Percentiles rank a stretch among this genome's conserved stretches.
Conservation (phyloP, 2,888 invertebrate species). For the Heterodera filipjevi region DNA sequence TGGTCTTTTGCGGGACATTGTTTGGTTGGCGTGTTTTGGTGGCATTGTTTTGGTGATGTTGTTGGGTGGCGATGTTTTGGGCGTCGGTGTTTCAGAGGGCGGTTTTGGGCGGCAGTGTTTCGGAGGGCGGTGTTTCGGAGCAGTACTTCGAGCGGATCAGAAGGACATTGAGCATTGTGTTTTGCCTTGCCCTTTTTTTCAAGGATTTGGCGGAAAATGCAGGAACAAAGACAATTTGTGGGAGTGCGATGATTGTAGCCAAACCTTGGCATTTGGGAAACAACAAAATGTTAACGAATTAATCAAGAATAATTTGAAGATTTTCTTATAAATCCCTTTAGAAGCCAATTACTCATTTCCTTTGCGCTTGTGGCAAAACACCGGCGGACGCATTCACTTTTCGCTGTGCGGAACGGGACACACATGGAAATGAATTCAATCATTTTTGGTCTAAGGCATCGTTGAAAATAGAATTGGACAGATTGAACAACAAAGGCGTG, state of each 20-base stretch:
- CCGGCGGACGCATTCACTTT: background rate
- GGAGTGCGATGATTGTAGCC: background rate
- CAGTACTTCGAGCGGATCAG: background rate
- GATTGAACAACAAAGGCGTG: background rate
- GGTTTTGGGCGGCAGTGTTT: background rate
- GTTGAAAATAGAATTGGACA: background rate
- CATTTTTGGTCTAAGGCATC: background rate
- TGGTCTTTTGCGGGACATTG: too few relatives aligned
- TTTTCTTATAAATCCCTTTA: background rate
- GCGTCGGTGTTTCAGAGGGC: too few relatives aligned
- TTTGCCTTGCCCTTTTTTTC: background rate
- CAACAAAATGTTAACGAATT: background rate
- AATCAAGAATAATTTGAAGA: too few relatives aligned
- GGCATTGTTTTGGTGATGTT: too few relatives aligned
- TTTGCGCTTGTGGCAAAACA: background rate
- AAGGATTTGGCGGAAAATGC: background rate
- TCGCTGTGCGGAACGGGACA: background rate
- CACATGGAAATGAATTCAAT: background rate
- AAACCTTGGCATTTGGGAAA: background rate
- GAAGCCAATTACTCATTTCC: background rate
- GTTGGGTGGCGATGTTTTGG: too few relatives aligned
- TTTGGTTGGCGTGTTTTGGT: too few relatives aligned
- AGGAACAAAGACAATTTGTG: background rate
- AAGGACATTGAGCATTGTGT: background rate
- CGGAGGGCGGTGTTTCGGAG: background rate